Evolutionary conservation across 2,888 invertebrate genomes (phyloP).

Genomic region (Timandra comae): DNA sequence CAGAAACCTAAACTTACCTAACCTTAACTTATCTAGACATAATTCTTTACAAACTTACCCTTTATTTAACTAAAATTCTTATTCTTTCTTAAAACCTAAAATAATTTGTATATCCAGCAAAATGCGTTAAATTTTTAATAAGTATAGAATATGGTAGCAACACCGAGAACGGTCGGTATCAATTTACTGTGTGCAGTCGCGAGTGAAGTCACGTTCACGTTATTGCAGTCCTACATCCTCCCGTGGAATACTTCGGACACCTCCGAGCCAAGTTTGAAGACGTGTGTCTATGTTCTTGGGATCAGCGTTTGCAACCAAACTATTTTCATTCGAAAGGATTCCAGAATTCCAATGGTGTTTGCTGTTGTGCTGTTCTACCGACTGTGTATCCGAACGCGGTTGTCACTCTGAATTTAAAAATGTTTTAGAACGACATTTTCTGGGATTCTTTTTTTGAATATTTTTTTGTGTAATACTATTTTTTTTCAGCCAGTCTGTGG

Average conservation of each 20-base stretch:
- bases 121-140: no score
- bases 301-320: conserved; percentile 14
- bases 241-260: conserved; percentile 18
- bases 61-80: no score
- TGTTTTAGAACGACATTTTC: not conserved
- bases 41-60: no score
- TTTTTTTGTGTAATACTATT: no score
- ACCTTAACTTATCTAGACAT: no score
- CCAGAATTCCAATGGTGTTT: conserved; percentile 7
- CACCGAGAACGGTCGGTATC: conserved; percentile 9
- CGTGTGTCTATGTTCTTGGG: conserved; percentile 16
- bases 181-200: conserved; percentile 11
- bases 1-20: no score
- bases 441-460: no score
- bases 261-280: conserved; percentile 12
- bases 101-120: no score
- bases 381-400: conserved; percentile 8
- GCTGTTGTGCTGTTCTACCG: no score
- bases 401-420: conserved; percentile 1
- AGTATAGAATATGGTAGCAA: conserved; percentile 5
- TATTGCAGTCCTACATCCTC: conserved; percentile 25
- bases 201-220: conserved; percentile 28
- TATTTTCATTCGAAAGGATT: conserved; percentile 16
- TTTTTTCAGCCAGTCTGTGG: no score
- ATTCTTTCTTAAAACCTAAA: no score